Conservation (phyloP, 2,888 invertebrate genomes). For the Pristionchus japonicus region DNA sequence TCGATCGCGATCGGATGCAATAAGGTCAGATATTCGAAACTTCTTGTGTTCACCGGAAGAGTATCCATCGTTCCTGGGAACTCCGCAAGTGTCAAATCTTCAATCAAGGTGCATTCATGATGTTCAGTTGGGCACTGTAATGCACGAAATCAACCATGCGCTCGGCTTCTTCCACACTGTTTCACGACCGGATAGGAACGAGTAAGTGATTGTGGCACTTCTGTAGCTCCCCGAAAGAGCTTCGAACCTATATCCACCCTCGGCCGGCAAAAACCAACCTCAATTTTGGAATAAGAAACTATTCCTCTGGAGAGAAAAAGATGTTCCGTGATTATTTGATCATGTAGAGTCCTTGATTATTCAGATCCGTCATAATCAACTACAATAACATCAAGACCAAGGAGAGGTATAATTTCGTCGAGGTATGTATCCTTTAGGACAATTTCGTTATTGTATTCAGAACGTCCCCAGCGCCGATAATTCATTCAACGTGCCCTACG, state of each 20-base stretch:
- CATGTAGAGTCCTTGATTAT: neutral
- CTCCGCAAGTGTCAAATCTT: too few species aligned
- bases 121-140: slow-evolving; percentile 36
- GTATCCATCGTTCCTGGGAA: too few species aligned
- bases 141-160: slow-evolving; percentile 33
- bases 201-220: neutral
- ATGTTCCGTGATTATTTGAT: too few species aligned
- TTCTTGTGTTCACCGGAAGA: too few species aligned
- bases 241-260: too few species aligned
- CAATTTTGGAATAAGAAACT: too few species aligned
- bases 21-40: neutral
- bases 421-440: too few species aligned
- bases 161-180: slow-evolving; percentile 42
- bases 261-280: too few species aligned
- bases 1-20: slow-evolving; percentile 23
- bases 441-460: neutral
- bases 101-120: too few species aligned
- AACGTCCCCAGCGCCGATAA: neutral
- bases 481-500: neutral
- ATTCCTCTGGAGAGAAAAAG: too few species aligned
- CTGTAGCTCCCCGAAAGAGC: too few species aligned
- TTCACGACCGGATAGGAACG: slow-evolving; percentile 9
- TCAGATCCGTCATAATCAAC: slow-evolving; percentile 10
- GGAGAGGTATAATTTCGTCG: neutral
- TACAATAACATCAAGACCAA: neutral